Evolutionary conservation across 2,113 vertebrate genomes (phyloP).

Genomic region (Delphinus delphis): DNA sequence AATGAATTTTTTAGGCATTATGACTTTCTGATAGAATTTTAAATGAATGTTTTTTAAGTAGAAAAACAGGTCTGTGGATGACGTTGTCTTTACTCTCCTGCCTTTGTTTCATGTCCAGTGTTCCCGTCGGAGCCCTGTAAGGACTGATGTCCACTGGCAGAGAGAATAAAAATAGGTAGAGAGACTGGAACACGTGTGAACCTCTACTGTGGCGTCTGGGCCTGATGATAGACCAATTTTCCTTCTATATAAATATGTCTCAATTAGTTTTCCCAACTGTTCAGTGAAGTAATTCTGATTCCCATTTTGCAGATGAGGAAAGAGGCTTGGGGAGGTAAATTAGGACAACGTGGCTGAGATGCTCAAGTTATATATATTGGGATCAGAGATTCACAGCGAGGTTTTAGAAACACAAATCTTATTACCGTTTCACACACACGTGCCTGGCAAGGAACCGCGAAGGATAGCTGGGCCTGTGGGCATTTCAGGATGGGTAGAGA

Average conservation of each 20-base stretch:
- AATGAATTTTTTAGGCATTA: slow-evolving; percentile 57
- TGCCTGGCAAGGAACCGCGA: rapidly evolving
- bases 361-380: neutral
- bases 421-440: neutral
- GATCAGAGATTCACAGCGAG: neutral
- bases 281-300: neutral
- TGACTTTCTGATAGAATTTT: slow-evolving; percentile 48
- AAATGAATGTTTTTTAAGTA: slow-evolving; percentile 37
- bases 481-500: neutral
- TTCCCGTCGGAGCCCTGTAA: neutral
- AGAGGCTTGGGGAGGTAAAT: neutral
- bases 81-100: neutral
- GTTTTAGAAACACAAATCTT: neutral
- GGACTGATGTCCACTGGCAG: neutral
- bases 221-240: neutral
- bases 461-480: neutral
- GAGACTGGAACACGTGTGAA: neutral
- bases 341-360: neutral
- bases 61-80: neutral
- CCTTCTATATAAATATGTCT: neutral
- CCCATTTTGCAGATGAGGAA: neutral
- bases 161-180: neutral
- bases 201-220: neutral
- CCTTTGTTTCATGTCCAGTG: neutral
- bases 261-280: neutral